phyloP scores from a whole-genome alignment of 2,797 vertebrate species.

The Chromobotia macracanthus region DNA sequence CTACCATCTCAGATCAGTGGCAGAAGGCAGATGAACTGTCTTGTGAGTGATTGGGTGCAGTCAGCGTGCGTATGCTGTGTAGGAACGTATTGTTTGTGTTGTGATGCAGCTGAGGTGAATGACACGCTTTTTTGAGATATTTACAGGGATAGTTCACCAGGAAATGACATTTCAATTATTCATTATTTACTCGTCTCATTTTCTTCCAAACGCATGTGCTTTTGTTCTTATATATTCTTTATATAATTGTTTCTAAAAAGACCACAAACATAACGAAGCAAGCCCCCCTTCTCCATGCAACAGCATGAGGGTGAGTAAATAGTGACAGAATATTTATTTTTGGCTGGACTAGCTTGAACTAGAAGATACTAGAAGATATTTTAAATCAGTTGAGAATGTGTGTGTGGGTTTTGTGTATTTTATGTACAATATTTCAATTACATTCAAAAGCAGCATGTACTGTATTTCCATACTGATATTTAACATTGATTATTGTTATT shows the following conservation, averaged over 20 bases:
- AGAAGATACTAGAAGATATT: not conserved
- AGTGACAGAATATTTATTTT: not conserved
- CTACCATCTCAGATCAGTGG: not conserved
- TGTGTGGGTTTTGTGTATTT: no score
- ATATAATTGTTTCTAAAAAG: no score
- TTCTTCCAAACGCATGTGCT: no score
- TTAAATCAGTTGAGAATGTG: not conserved
- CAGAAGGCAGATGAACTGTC: conserved; percentile 24
- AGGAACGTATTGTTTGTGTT: not conserved
- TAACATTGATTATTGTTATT: not conserved
- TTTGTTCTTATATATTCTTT: no score
- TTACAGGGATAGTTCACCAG: not conserved
- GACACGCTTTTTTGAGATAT: not conserved
- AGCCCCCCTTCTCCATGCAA: not conserved
- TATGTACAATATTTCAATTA: not conserved
- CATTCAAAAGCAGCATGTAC: not conserved
- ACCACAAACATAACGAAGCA: not conserved
- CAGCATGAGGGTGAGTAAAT: no score
- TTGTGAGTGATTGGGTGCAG: conserved; percentile 12
- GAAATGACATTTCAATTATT: not conserved
- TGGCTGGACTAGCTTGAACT: not conserved
- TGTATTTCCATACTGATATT: not conserved
- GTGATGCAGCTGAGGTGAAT: conserved; percentile 6
- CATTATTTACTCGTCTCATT: not conserved
- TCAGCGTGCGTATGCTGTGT: not conserved